These are phyloP conservation scores for Incurvaria masculella DNA, from an alignment of 2,888 invertebrate genomes.

Conservation along the genomic window DNA sequence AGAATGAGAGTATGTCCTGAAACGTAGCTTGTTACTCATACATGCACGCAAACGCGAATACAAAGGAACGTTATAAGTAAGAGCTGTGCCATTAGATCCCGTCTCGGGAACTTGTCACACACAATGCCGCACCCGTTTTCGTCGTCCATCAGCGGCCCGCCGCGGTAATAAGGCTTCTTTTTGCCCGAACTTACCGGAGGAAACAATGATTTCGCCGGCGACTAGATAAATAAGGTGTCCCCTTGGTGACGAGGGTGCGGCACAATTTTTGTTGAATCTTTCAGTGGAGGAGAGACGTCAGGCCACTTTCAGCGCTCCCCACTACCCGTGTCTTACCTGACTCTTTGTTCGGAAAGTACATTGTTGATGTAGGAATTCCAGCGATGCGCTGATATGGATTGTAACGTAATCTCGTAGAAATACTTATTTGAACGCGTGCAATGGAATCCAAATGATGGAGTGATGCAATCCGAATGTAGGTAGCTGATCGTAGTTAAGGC, in stretches of 20 bases:
- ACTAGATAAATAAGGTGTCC: slow-evolving; percentile 54
- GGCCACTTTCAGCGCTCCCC: slow-evolving; percentile 15
- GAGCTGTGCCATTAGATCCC: too few species aligned
- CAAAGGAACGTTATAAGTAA: too few species aligned
- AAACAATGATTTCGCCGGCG: slow-evolving; percentile 51
- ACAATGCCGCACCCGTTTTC: not conserved
- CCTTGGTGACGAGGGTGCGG: slow-evolving; percentile 45
- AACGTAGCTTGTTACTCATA: too few species aligned
- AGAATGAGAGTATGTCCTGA: too few species aligned
- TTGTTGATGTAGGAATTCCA: slow-evolving; percentile 33
- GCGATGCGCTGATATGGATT: too few species aligned
- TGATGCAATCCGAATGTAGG: too few species aligned
- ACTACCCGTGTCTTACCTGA: slow-evolving; percentile 35
- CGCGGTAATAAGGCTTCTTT: not conserved
- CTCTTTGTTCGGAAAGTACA: slow-evolving; percentile 42
- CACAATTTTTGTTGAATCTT: slow-evolving; percentile 50
- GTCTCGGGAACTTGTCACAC: not conserved
- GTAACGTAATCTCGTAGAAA: too few species aligned
- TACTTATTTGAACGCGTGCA: too few species aligned
- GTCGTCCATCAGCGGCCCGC: not conserved
- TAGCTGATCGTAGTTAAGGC: too few species aligned
- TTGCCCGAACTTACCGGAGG: slow-evolving; percentile 22
- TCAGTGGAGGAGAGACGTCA: slow-evolving; percentile 25
- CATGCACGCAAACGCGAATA: too few species aligned
- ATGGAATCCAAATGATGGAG: too few species aligned